A percentile compares a stretch with the other conserved stretches of the same genome.
These are phyloP conservation scores for Ictalurus punctatus DNA, from an alignment of 2,113 vertebrate genomes.

Conservation along the genomic window DNA sequence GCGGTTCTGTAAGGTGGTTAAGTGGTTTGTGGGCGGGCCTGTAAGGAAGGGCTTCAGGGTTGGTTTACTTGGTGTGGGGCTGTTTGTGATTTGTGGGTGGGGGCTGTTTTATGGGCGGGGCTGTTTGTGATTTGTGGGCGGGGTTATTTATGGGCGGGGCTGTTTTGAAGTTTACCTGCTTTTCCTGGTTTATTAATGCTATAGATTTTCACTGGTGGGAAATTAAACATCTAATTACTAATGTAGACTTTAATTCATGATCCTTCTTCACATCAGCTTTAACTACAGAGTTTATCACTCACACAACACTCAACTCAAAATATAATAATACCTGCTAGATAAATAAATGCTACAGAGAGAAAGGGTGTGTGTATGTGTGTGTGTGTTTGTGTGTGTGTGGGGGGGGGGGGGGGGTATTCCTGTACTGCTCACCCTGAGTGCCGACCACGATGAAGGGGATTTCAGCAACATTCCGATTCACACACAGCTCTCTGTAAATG, in stretches of 20 bases:
- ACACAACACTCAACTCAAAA: not conserved
- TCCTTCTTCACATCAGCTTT: not conserved
- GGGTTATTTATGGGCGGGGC: not conserved
- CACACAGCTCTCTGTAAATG: slow-evolving; percentile 78
- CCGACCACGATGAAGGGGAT: slow-evolving; percentile 89
- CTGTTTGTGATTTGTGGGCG: not conserved
- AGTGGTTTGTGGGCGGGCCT: not conserved
- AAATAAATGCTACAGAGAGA: not conserved
- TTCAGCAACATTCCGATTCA: slow-evolving; percentile 76
- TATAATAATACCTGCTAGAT: not conserved
- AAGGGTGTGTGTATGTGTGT: slow-evolving; percentile 18
- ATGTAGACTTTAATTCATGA: not conserved
- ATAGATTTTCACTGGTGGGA: not conserved
- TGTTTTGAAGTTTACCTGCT: not conserved
- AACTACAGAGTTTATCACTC: not conserved
- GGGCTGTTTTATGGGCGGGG: not conserved
- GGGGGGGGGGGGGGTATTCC: not conserved
- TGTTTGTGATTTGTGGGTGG: too few species aligned
- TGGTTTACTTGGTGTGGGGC: not conserved
- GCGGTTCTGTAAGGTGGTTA: not conserved
- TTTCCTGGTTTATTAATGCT: not conserved
- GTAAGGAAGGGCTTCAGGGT: not conserved
- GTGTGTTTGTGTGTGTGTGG: not conserved
- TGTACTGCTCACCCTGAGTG: slow-evolving; percentile 81
- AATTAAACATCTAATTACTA: not conserved